These are phyloP conservation scores for Clinocottus analis DNA, from an alignment of 2,113 vertebrate genomes.

Conservation along the genomic window DNA sequence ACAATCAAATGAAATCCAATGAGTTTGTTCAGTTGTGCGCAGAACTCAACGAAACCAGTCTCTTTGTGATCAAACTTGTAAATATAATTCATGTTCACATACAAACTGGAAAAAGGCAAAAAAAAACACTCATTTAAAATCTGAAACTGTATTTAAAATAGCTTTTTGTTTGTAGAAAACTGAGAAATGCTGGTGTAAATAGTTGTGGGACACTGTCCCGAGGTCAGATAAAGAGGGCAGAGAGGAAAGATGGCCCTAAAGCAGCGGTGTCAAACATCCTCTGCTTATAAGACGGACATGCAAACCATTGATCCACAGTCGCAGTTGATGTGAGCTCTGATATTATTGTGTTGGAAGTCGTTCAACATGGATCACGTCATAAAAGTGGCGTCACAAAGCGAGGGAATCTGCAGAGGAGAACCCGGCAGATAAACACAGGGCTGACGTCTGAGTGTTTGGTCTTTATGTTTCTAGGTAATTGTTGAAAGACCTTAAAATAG, in stretches of 20 bases:
- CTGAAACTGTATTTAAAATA: not conserved
- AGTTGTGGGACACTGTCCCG: not conserved
- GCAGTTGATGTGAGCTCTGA: no score
- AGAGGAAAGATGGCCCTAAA: not conserved
- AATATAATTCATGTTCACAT: not conserved
- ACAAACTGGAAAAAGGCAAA: conserved; percentile 5
- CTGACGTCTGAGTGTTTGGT: no score
- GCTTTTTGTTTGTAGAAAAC: not conserved
- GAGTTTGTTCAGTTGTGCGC: not conserved
- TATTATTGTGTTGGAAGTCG: no score
- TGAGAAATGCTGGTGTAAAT: not conserved
- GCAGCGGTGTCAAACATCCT: no score
- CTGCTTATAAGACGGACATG: no score
- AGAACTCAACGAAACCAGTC: not conserved
- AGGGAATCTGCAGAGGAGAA: no score
- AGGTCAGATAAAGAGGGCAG: not conserved
- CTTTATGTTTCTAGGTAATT: no score
- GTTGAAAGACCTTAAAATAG: no score
- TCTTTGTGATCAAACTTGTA: not conserved
- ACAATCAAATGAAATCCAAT: not conserved
- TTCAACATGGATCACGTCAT: no score
- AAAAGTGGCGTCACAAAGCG: no score
- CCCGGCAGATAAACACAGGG: no score
- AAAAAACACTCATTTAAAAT: not conserved
- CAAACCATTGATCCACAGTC: no score